Base-by-base conservation (phyloP, 2,888 invertebrate species). In the Urechis unicinctus region DNA sequence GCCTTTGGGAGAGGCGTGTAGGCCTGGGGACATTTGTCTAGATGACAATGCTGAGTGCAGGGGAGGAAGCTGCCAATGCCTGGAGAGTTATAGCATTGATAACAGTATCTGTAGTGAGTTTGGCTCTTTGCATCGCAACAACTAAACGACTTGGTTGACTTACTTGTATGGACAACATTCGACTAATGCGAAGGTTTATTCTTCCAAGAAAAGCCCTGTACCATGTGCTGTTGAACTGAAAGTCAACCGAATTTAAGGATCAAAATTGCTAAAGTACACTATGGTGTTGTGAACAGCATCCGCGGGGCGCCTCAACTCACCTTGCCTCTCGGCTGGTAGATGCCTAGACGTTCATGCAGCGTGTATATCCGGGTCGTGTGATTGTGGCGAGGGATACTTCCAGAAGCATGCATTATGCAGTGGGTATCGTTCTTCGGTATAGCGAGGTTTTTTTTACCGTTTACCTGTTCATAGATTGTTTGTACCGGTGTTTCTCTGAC, bases 11-110 rank as follows among this genome's bases (percentile, higher is more conserved):
- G 41, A 42, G 3, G 45, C 45, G 1, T 62, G 62, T 45, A 21
- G 31, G 21, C 13, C 29, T 17, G 58, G 48, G 13, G 59, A 62
- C 44, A 41, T 56, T 13, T 63, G 63, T 53, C n/a, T 44, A 13
- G 63, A 61, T 41, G 48, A 31, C 21, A 63, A 63, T 49, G 55
- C 59, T 9, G 45, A 31, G 30, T 63, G 63, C 44, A 13, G 21
- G 9, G 52, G 22, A 1, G 59, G 56, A 1, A 21, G 22, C 13
- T 63, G 63, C 41, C 22, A 30, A 17, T 62, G 62, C 54, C 46
- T 54, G 17, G 22, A 41, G n/a, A 58, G 55, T 1, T 62, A 56
- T 53, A 55, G 25, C 36, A 36, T 43, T 17, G 59, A 61, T 43
- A 53, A 52, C n/a, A 43, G 44, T 17, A 26, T 52, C 4, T 62